Evolutionary conservation across 2,113 vertebrate genomes (phyloP).

Genomic region (Naja naja): DNA sequence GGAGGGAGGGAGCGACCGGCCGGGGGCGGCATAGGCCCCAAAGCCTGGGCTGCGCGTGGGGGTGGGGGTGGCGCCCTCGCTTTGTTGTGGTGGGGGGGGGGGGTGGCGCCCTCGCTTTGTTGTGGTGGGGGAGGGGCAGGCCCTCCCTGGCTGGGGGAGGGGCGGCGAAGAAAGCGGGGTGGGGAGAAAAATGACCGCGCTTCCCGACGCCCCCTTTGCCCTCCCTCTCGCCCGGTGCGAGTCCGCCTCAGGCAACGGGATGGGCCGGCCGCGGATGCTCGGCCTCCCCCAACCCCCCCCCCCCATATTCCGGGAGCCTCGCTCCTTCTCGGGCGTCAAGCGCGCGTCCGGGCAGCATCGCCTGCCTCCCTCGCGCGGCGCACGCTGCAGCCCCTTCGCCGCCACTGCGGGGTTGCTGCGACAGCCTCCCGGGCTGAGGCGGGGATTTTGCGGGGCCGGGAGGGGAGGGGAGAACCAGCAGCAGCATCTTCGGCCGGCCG

Average conservation of each 20-base stretch:
- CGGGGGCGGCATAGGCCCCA: neutral
- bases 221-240: too few species aligned
- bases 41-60: neutral
- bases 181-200: neutral
- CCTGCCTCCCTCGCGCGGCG: neutral
- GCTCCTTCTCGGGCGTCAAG: neutral
- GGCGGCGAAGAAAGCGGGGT: neutral
- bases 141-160: neutral
- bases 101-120: conserved; percentile 27
- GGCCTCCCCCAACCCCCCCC: neutral
- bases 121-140: neutral
- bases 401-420: neutral
- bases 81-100: conserved; percentile 1
- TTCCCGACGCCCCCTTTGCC: too few species aligned
- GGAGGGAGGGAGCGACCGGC: neutral
- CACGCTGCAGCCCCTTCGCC: neutral
- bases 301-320: too few species aligned
- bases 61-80: conserved; percentile 31
- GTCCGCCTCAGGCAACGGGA: neutral
- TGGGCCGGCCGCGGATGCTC: neutral
- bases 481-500: neutral
- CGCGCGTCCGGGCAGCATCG: neutral
- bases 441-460: neutral
- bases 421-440: neutral
- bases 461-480: neutral